phyloP scores from a whole-genome alignment of 2,113 vertebrate species.

The Salvelinus namaycush region DNA sequence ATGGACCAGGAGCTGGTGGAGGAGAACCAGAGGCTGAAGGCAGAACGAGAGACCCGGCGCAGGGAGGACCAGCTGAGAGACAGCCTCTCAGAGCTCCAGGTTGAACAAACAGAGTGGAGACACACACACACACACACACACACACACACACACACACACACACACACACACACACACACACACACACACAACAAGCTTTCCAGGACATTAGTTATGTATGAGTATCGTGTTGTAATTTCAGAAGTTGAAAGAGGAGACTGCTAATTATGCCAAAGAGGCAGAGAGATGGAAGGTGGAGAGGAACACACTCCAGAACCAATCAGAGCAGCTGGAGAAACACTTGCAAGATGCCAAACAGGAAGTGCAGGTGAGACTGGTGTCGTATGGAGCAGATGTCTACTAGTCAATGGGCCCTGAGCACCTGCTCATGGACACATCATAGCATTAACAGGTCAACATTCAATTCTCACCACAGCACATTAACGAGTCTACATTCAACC shows the following conservation, averaged over 20 bases:
- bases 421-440: too few species aligned
- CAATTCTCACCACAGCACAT: too few species aligned
- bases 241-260: constrained; percentile 24
- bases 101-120: constrained; percentile 25
- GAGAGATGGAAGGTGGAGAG: constrained; percentile 35
- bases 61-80: constrained; percentile 60
- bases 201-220: background rate
- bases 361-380: constrained; percentile 36
- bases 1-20: constrained; percentile 63
- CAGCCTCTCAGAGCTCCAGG: constrained; percentile 65
- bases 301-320: constrained; percentile 13
- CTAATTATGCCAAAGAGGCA: constrained; percentile 20
- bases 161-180: too few species aligned
- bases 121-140: background rate
- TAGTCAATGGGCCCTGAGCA: too few species aligned
- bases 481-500: too few species aligned
- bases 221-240: constrained; percentile 3
- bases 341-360: constrained; percentile 22
- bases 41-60: constrained; percentile 57
- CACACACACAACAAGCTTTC: background rate
- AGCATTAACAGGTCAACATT: too few species aligned
- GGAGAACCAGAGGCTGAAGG: constrained; percentile 70
- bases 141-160: too few species aligned
- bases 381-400: too few species aligned
- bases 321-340: constrained; percentile 22